These are phyloP conservation scores for Epicauta chinensis DNA, from an alignment of 1,140 invertebrate species.

Conservation along the genomic window DNA sequence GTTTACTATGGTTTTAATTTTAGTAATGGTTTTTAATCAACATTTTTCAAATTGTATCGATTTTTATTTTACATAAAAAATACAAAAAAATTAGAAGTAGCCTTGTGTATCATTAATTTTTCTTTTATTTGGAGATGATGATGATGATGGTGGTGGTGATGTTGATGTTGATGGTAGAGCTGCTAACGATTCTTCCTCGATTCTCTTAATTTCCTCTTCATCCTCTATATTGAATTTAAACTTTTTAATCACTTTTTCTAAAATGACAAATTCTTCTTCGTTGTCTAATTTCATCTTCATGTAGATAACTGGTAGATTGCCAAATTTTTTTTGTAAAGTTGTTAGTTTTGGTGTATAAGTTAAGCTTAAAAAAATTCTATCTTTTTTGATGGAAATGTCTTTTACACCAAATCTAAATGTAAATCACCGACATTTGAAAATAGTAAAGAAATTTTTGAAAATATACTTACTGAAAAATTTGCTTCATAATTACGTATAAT, in stretches of 20 bases:
- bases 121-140: no score
- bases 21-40: no score
- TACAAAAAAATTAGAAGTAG: no score
- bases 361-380: not conserved
- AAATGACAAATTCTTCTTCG: not conserved
- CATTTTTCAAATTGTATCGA: no score
- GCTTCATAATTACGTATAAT: not conserved
- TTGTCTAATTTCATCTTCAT: not conserved
- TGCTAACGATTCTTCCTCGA: no score
- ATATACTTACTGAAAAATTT: not conserved
- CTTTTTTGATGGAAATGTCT: not conserved
- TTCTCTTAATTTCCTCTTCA: no score
- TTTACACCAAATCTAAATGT: not conserved
- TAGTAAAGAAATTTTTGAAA: slow-evolving; percentile 23
- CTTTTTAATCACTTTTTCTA: not conserved
- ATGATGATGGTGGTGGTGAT: no score
- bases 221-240: no score
- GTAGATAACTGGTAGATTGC: not conserved
- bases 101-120: no score
- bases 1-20: no score
- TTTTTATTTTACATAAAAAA: no score
- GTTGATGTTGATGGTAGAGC: no score
- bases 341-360: not conserved
- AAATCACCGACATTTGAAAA: not conserved
- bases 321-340: not conserved